Evolutionary conservation across 2,888 invertebrate genomes (phyloP).

Genomic region (Gymnosoma rotundatum): DNA sequence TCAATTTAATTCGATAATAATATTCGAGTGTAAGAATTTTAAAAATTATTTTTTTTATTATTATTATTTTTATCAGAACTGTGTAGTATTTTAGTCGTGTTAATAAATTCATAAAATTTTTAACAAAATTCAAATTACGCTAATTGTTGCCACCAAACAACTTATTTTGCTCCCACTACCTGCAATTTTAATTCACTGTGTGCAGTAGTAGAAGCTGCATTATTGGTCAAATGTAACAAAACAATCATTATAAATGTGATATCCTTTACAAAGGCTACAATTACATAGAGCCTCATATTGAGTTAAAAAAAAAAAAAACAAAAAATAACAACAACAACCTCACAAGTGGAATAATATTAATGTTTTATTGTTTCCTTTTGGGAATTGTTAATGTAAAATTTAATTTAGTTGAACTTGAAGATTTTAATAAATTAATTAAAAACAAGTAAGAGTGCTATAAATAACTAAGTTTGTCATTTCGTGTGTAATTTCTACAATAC

Average conservation of each 20-base stretch:
- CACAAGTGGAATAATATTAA: constrained; percentile 39
- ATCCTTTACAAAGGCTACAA: constrained; percentile 26
- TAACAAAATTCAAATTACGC: constrained; percentile 81
- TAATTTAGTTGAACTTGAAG: constrained; percentile 7
- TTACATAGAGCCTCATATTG: constrained; percentile 2
- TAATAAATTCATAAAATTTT: constrained; percentile 78
- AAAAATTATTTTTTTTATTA: not conserved
- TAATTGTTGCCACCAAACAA: constrained; percentile 77
- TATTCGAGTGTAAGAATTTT: not conserved
- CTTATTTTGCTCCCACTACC: constrained; percentile 9
- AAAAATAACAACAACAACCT: constrained; percentile 32
- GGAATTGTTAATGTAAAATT: constrained; percentile 51
- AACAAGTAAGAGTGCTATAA: no score
- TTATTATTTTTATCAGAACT: constrained; percentile 26
- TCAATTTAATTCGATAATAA: no score
- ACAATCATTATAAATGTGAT: constrained; percentile 25
- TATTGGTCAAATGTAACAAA: constrained; percentile 50
- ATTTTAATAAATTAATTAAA: constrained; percentile 21
- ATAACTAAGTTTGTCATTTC: no score
- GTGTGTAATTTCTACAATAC: no score
- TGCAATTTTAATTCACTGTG: constrained; percentile 40
- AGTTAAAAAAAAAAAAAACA: not conserved
- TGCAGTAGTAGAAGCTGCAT: constrained; percentile 6
- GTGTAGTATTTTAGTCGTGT: constrained; percentile 6
- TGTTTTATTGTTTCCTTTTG: constrained; percentile 21